A percentile compares a stretch with the other conserved stretches of the same genome.
These are phyloP conservation scores for Cheilosia urbana DNA, from an alignment of 2,888 invertebrate genomes.

Conservation along the genomic window DNA sequence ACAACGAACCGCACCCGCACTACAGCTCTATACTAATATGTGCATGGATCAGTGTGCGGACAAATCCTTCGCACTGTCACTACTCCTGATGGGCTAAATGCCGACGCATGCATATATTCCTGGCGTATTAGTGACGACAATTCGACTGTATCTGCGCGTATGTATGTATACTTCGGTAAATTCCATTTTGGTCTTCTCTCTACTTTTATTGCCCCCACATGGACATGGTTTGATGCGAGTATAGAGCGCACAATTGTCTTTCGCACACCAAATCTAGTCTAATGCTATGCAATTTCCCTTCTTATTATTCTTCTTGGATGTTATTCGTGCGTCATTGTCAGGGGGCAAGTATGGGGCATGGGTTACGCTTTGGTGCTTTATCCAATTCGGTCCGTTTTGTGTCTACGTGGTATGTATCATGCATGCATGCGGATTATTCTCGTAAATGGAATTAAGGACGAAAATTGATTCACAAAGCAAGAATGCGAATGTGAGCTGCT, in stretches of 20 bases:
- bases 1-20: slow-evolving; percentile 45
- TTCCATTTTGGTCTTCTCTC: slow-evolving; percentile 39
- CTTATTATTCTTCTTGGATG: slow-evolving; percentile 59
- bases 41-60: slow-evolving; percentile 9
- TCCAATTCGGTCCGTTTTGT: slow-evolving; percentile 56
- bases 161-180: neutral
- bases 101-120: slow-evolving; percentile 15
- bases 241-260: slow-evolving; percentile 61
- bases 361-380: slow-evolving; percentile 55
- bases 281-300: slow-evolving; percentile 71
- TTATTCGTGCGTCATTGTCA: neutral
- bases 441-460: slow-evolving; percentile 57
- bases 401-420: slow-evolving; percentile 8
- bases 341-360: neutral
- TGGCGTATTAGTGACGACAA: slow-evolving; percentile 38
- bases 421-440: slow-evolving; percentile 44
- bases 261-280: slow-evolving; percentile 69
- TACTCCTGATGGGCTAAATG: slow-evolving; percentile 31
- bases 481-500: slow-evolving; percentile 6
- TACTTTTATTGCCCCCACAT: slow-evolving; percentile 23
- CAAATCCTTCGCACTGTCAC: slow-evolving; percentile 30
- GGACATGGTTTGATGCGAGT: slow-evolving; percentile 53
- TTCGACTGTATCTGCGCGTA: slow-evolving; percentile 26
- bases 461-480: slow-evolving; percentile 65
- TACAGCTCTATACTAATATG: neutral